Conservation (phyloP, 2,113 vertebrate species). For the Rhea pennata region DNA sequence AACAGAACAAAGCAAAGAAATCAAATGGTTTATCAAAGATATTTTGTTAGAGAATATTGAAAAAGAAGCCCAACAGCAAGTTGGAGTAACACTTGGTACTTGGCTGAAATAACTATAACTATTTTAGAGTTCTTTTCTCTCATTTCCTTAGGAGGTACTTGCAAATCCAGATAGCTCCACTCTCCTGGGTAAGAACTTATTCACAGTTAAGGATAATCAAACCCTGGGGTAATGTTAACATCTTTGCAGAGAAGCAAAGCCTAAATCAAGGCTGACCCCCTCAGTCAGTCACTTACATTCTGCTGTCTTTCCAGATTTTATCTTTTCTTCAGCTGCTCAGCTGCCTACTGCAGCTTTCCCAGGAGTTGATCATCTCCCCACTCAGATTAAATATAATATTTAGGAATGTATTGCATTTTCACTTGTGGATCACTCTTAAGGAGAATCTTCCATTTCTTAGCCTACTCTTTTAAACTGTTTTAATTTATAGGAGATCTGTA, state of each 20-base stretch:
- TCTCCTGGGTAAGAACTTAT: neutral
- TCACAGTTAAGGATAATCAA: neutral
- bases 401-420: neutral
- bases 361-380: neutral
- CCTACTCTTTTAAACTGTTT: neutral
- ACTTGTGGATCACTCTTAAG: neutral
- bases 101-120: neutral
- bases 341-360: neutral
- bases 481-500: neutral
- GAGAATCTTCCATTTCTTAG: neutral
- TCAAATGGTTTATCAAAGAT: neutral
- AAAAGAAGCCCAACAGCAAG: neutral
- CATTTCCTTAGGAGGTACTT: neutral
- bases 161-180: neutral
- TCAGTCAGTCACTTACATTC: neutral
- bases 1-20: neutral
- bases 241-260: neutral
- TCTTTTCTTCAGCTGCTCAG: neutral
- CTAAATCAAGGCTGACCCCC: neutral
- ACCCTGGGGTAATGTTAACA: neutral
- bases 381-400: neutral
- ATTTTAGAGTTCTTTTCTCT: neutral
- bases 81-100: neutral
- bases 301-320: neutral
- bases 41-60: neutral